phyloP scores from a whole-genome alignment of 2,888 invertebrate genomes.

The Oxyscelio sp. region DNA sequence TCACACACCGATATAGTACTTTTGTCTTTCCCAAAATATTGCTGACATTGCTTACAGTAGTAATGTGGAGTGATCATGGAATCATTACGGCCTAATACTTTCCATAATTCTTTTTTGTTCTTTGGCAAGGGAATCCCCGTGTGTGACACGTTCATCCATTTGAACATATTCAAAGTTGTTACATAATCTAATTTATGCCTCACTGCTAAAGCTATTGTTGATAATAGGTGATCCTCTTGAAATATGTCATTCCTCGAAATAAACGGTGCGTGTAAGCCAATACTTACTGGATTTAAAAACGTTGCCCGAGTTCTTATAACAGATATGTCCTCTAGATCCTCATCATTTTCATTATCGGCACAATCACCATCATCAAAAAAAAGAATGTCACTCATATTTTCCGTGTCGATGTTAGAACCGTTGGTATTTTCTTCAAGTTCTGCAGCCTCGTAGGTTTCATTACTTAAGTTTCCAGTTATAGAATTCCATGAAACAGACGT shows the following conservation, averaged over 20 bases:
- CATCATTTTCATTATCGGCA: too few relatives aligned
- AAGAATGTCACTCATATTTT: too few relatives aligned
- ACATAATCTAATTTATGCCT: constrained; percentile 25
- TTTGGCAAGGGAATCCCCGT: constrained; percentile 5
- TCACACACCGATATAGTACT: not conserved
- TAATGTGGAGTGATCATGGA: constrained; percentile 19
- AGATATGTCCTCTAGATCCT: too few relatives aligned
- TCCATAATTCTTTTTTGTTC: constrained; percentile 11
- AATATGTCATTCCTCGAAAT: not conserved
- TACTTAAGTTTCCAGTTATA: too few relatives aligned
- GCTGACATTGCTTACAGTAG: not conserved
- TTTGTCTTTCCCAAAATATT: constrained; percentile 27
- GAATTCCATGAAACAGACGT: too few relatives aligned
- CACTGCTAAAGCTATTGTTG: constrained; percentile 17
- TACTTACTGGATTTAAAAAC: not conserved
- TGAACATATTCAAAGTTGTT: constrained; percentile 5
- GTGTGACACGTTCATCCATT: constrained; percentile 12
- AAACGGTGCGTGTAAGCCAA: constrained; percentile 5
- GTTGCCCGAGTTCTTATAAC: too few relatives aligned
- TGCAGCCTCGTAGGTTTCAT: too few relatives aligned
- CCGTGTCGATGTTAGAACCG: too few relatives aligned
- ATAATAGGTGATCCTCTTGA: constrained; percentile 11
- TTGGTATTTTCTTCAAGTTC: too few relatives aligned
- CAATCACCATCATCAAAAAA: too few relatives aligned
- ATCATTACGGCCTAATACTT: constrained; percentile 1